Conservation (phyloP, 1,140 invertebrate species). For the Aphaenogaster rudis region DNA sequence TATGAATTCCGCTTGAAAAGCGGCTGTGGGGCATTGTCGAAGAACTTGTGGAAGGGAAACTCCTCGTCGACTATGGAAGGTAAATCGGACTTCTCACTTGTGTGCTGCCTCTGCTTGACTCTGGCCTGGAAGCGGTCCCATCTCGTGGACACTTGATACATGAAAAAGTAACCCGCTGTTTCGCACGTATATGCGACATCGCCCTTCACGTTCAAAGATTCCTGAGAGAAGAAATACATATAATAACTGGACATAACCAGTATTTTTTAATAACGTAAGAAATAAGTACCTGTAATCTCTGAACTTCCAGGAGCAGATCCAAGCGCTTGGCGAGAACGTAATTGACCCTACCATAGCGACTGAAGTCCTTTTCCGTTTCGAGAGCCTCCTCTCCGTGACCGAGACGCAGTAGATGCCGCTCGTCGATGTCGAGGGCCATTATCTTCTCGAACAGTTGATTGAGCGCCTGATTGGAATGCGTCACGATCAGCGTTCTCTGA, state of each 20-base stretch:
- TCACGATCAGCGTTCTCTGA: constrained; percentile 99
- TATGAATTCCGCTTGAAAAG: constrained; percentile 94
- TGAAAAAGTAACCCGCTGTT: constrained; percentile 97
- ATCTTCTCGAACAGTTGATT: constrained; percentile 99
- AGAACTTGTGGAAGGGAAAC: constrained; percentile 98
- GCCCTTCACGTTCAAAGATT: constrained; percentile 93
- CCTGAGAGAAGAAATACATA: constrained; percentile 77
- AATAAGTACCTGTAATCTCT: constrained; percentile 91
- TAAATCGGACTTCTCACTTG: constrained; percentile 72
- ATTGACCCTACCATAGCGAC: constrained; percentile 99
- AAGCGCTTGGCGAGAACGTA: constrained; percentile 98
- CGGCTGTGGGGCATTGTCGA: constrained; percentile 96
- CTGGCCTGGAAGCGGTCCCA: constrained; percentile 95
- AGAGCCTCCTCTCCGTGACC: constrained; percentile 99
- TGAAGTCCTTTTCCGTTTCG: constrained; percentile 99
- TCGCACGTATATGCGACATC: constrained; percentile 99
- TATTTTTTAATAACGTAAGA: not conserved
- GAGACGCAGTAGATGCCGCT: constrained; percentile 98
- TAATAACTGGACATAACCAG: not conserved
- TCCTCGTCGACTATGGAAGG: constrained; percentile 88
- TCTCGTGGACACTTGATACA: constrained; percentile 94
- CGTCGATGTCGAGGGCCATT: constrained; percentile 98
- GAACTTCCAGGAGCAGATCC: constrained; percentile 96
- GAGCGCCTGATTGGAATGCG: constrained; percentile 99
- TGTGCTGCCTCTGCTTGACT: constrained; percentile 87